These are phyloP conservation scores for Sylvia borin DNA, from an alignment of 2,797 vertebrate genomes.

Conservation along the genomic window DNA sequence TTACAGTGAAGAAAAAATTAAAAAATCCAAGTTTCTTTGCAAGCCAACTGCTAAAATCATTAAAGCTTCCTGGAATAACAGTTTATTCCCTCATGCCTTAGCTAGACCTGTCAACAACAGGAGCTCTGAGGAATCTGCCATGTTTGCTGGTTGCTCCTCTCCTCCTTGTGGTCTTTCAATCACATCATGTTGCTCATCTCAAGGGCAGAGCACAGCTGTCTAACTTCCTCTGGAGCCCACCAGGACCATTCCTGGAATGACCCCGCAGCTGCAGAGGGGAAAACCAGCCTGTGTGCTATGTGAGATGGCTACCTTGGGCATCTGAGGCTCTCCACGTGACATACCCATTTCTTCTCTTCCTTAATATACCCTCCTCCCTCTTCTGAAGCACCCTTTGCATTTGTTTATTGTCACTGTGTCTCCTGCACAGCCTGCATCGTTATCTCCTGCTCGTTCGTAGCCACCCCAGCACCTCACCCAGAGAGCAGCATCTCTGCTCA, in stretches of 20 bases:
- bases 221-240: not conserved
- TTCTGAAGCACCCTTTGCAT: not conserved
- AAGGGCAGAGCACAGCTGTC: not conserved
- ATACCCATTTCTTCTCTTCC: not conserved
- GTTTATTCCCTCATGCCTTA: not conserved
- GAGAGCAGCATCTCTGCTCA: not conserved
- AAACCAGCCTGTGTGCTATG: not conserved
- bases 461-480: not conserved
- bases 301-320: not conserved
- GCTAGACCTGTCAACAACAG: conserved; percentile 30
- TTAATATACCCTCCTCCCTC: rapidly evolving
- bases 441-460: not conserved
- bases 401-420: not conserved
- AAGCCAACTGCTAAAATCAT: conserved; percentile 39
- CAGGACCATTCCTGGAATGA: not conserved
- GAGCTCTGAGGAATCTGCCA: not conserved
- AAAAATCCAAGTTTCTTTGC: not conserved
- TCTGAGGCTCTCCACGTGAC: not conserved
- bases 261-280: not conserved
- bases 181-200: not conserved
- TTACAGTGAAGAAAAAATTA: not conserved
- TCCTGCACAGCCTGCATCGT: not conserved
- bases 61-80: not conserved
- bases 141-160: not conserved
- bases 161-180: not conserved